Conservation (phyloP, 2,113 vertebrate species). For the Polyodon spathula region DNA sequence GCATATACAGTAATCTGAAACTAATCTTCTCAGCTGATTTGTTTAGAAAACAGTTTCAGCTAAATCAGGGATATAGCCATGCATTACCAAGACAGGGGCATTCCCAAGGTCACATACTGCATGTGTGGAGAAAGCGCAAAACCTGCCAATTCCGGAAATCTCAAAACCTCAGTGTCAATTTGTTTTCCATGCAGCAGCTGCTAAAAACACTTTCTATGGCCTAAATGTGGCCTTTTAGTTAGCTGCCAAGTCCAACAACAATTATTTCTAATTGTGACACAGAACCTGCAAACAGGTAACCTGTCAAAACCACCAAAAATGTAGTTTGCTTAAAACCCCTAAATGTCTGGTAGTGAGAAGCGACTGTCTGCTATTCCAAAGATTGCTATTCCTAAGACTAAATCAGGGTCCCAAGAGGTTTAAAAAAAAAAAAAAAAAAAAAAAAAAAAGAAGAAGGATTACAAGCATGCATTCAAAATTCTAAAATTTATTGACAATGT, state of each 20-base stretch:
- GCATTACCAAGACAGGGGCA: background rate
- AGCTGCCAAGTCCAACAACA: constrained; percentile 38
- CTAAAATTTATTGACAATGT: too few species aligned
- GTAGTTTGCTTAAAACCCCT: background rate
- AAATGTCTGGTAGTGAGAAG: too few species aligned
- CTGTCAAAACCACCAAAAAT: constrained; percentile 33
- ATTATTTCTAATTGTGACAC: constrained; percentile 37
- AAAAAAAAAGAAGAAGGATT: constrained; percentile 26
- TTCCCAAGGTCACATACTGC: too few species aligned
- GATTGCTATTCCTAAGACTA: too few species aligned
- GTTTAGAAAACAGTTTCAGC: background rate
- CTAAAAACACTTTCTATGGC: constrained; percentile 31
- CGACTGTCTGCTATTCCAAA: background rate
- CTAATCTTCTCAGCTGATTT: background rate
- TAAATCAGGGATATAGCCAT: background rate
- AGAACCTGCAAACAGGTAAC: constrained; percentile 32
- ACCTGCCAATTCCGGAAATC: constrained; percentile 3
- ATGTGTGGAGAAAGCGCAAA: too few species aligned
- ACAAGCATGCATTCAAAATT: too few species aligned
- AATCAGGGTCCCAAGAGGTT: background rate
- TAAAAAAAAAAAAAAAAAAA: too few species aligned
- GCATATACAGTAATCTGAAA: background rate
- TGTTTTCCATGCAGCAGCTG: constrained; percentile 14
- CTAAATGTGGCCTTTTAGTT: constrained; percentile 11
- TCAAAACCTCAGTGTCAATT: background rate